Evolutionary conservation across 1,140 invertebrate species (phyloP), one percentile per base, ranked within the genome.

Genomic region (Leptoteleia sp.): DNA sequence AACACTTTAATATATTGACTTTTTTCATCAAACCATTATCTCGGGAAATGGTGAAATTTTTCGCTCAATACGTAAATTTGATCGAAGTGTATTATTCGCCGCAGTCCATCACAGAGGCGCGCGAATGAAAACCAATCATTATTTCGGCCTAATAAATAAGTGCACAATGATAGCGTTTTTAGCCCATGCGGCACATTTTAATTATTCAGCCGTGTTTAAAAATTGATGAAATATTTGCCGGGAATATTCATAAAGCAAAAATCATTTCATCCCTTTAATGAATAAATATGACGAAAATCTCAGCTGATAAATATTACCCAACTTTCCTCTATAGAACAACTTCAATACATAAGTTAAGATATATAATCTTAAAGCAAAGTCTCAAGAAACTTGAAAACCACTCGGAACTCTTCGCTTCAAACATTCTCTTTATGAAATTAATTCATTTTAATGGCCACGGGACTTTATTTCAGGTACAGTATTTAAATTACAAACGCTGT

Each of bases 301-400:
- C 50, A n/a, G 15, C 38, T 48, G 35, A 47, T 59, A 42, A 11
- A 31, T 59, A 59, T 70, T 70, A 59, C 27, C 43, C 22, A 70
- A 70, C 42, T 70, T 70, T 70, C 13, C 16, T 45, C 42, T 19
- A 45, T 47, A 37, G 48, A 59, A 70, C 54, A n/a, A 70, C 54
- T 61, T 61, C 54, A 57, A 59, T 70, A 70, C 54, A 61, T 68
- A 68, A 68, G 42, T 59, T 61, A 61, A 70, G 54, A 47, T 17
- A 43, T 35, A 50, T 70, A 70, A 70, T 61, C 38, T 37, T 31
- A 38, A 54, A 45, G 54, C 45, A 55, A 71, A 71, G 45, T 50
- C 47, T 61, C 35, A 22, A 37, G 16, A 48, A 59, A 70, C 65
- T 71, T 59, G 8, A 15, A 33, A 50, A 71, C 55, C 55, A 59